Evolutionary conservation across 2,888 invertebrate species (phyloP).

Genomic region (Megalurothrips usitatus): DNA sequence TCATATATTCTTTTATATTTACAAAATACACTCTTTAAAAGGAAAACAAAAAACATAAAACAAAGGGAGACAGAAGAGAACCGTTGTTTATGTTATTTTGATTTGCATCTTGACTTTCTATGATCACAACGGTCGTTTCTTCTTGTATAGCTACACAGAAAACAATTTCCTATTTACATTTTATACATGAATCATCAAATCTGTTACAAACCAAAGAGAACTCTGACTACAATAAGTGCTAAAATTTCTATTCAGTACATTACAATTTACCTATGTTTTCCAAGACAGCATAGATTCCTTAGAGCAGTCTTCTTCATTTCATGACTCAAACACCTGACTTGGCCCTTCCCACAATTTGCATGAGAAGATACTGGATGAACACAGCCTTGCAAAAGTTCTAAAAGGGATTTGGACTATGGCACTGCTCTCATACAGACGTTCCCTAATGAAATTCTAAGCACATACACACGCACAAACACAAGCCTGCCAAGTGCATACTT

Average conservation of each 20-base stretch:
- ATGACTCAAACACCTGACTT: background rate
- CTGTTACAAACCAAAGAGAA: background rate
- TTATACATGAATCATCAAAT: background rate
- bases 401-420: too few species aligned
- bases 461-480: too few species aligned
- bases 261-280: too few species aligned
- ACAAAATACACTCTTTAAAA: constrained; percentile 9
- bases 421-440: too few species aligned
- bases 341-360: too few species aligned
- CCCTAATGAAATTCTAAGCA: too few species aligned
- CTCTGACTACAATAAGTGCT: background rate
- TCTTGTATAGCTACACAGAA: background rate
- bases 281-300: background rate
- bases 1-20: background rate
- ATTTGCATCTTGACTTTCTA: background rate
- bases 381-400: too few species aligned
- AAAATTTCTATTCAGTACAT: background rate
- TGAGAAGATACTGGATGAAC: too few species aligned
- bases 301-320: background rate
- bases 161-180: background rate
- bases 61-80: background rate
- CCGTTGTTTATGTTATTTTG: background rate
- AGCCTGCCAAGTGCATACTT: too few species aligned
- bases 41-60: background rate
- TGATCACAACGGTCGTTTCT: background rate